phyloP scores from a whole-genome alignment of 1,140 invertebrate species.

The Cydia strobilella region DNA sequence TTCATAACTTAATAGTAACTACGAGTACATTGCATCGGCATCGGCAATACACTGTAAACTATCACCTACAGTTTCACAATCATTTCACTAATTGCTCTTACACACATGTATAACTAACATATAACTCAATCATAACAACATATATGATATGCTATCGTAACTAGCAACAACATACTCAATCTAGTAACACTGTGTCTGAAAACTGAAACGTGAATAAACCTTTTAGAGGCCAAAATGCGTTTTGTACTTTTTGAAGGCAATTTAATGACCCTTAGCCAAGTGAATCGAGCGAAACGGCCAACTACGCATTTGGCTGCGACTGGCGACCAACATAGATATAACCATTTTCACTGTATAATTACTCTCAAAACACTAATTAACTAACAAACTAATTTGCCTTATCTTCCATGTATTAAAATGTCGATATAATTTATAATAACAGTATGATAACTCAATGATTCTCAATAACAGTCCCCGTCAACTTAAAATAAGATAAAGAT shows the following conservation, averaged over 20 bases:
- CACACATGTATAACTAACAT: background rate
- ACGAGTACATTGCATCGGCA: conserved; percentile 1
- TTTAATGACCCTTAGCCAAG: background rate
- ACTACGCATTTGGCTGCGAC: background rate
- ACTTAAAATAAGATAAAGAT: conserved; percentile 1
- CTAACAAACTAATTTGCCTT: background rate
- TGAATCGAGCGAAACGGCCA: background rate
- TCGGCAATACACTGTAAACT: background rate
- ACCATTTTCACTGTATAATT: background rate
- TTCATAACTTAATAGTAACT: background rate
- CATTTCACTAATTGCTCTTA: background rate
- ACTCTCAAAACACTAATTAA: background rate
- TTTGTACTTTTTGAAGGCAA: background rate
- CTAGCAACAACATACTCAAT: background rate
- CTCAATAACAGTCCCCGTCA: background rate
- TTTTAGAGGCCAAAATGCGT: background rate
- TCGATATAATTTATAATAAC: background rate
- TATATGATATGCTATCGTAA: conserved; percentile 1
- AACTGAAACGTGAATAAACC: background rate
- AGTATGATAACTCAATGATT: background rate
- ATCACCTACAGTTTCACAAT: background rate
- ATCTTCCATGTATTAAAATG: background rate
- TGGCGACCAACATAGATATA: background rate
- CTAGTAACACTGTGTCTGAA: background rate
- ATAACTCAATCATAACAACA: conserved; percentile 8